A percentile compares a stretch with the other conserved stretches of the same genome.
Conservation (phyloP, 2,888 invertebrate genomes). For the Endomychus coccineus region DNA sequence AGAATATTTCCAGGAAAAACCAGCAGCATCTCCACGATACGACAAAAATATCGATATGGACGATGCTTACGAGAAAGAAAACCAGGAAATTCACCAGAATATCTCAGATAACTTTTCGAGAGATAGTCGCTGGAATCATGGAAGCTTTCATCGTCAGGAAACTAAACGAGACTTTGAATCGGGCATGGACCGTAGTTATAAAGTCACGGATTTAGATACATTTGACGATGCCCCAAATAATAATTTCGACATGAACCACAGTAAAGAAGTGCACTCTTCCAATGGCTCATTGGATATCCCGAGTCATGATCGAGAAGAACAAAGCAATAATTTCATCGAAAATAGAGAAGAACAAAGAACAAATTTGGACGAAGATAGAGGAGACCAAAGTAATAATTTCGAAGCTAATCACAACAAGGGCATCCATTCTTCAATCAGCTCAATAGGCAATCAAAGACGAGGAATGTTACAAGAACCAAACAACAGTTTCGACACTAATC, state of each 20-base stretch:
- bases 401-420: slow-evolving; percentile 44
- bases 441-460: slow-evolving; percentile 48
- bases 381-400: slow-evolving; percentile 24
- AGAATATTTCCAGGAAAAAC: slow-evolving; percentile 5
- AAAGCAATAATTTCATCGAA: no score
- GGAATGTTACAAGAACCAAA: slow-evolving; percentile 73
- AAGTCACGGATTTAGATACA: slow-evolving; percentile 33
- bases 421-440: slow-evolving; percentile 54
- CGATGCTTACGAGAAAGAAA: slow-evolving; percentile 50
- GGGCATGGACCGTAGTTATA: no score
- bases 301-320: no score
- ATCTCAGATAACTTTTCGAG: slow-evolving; percentile 13
- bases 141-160: slow-evolving; percentile 34
- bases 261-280: no score
- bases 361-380: neutral
- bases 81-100: slow-evolving; percentile 46
- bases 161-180: slow-evolving; percentile 13
- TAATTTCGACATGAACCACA: slow-evolving; percentile 37
- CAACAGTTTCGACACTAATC: slow-evolving; percentile 44
- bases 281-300: no score
- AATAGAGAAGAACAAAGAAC: neutral
- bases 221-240: slow-evolving; percentile 26
- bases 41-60: slow-evolving; percentile 42
- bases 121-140: slow-evolving; percentile 37
- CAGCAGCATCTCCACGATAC: slow-evolving; percentile 37